phyloP scores from a whole-genome alignment of 1,140 invertebrate species.

The Caerostris extrusa region DNA sequence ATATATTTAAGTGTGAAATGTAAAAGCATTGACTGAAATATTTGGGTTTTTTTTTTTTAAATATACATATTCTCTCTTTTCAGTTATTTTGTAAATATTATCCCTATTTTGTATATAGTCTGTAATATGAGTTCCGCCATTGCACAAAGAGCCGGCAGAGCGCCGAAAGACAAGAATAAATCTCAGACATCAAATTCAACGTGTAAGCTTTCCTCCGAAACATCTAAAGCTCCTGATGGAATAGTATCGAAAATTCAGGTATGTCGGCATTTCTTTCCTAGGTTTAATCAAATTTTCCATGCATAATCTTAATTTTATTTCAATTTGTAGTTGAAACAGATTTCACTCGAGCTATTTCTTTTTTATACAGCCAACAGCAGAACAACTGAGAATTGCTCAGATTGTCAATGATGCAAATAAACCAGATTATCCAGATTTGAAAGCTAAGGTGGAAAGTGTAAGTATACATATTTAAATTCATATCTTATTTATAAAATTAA shows the following conservation, averaged over 20 bases:
- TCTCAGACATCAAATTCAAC: slow-evolving; percentile 51
- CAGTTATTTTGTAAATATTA: slow-evolving; percentile 77
- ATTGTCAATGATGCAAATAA: slow-evolving; percentile 85
- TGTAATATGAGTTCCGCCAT: slow-evolving; percentile 77
- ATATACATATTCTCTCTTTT: slow-evolving; percentile 22
- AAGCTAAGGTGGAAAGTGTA: slow-evolving; percentile 88
- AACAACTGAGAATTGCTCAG: slow-evolving; percentile 87
- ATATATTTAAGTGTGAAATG: not conserved
- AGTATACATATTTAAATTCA: slow-evolving; percentile 84
- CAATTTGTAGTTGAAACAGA: too few relatives aligned
- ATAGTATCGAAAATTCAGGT: slow-evolving; percentile 71
- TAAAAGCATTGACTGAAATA: not conserved
- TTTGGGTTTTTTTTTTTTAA: not conserved
- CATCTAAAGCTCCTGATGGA: slow-evolving; percentile 56
- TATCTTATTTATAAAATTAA: not conserved
- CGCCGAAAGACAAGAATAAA: slow-evolving; percentile 69
- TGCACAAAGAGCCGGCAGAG: slow-evolving; percentile 75
- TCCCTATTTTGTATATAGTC: slow-evolving; percentile 78
- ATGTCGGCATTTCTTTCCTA: not conserved
- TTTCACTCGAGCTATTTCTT: not conserved
- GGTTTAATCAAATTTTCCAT: not conserved
- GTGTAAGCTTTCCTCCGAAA: slow-evolving; percentile 53
- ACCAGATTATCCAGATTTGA: slow-evolving; percentile 85
- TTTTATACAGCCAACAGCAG: slow-evolving; percentile 82
- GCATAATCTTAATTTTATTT: not conserved